Base-by-base conservation (phyloP, 92 coral and sea anemone genomes). In the Porites lobata region DNA sequence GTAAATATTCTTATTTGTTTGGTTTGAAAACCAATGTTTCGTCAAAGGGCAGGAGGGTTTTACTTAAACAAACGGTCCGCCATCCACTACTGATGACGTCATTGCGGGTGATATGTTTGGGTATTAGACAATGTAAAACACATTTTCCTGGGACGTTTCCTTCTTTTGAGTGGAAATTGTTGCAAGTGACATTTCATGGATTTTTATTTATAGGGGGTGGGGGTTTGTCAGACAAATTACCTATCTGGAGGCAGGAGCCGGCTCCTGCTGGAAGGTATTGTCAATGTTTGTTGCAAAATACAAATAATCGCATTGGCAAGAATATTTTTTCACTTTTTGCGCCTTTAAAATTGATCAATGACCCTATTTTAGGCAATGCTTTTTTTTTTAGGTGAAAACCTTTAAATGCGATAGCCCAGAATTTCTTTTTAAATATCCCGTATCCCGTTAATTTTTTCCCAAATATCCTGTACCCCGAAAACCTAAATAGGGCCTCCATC, bases 271-370 rank as follows among this genome's bases (percentile, higher is more conserved):
- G 32, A 29, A 29, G 1, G 32, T 29, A 1, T 29, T 69, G 75
- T 69, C 75, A 69, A 19, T 69, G 75, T 69, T 69, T 69, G 75
- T 0, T 69, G 75, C 32, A 69, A 69, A 69, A 24, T 69, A 69
- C 75, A 69, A 69, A 69, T 69, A 69, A 69, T 69, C 43, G 75
- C 75, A 69, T 69, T 69, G 43, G 75, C 38, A 69, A 69, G 75
- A 19, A 69, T 69, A 69, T 69, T 69, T 69, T 69, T 69, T 69
- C 47, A 19, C 75, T 29, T 69, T 69, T 69, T 69, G 75, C 32
- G 32, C 19, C 75, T 69, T 69, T 47, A 69, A 69, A 24, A 69
- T 69, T 69, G 50, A 69, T 69, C 29, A 26, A 26, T 26, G 29
- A 69, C 14, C 75, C 75, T 18, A 69, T 69, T 69, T 69, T 69